phyloP scores from a whole-genome alignment of 2,888 invertebrate species.

The Cantharis lateralis region DNA sequence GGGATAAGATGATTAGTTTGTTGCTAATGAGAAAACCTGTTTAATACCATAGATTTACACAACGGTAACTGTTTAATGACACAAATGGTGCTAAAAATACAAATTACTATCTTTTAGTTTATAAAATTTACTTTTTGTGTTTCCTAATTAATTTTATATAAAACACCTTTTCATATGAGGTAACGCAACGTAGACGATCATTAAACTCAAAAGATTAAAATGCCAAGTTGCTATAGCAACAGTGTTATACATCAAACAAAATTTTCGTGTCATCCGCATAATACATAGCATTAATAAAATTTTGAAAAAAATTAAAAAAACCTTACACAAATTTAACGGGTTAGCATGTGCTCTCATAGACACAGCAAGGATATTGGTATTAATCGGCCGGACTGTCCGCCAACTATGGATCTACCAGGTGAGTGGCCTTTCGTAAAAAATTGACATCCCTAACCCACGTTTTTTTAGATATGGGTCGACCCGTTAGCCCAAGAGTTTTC shows the following conservation, averaged over 20 bases:
- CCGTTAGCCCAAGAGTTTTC: background rate
- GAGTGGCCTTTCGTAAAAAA: background rate
- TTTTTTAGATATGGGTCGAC: background rate
- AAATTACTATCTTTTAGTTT: constrained; percentile 11
- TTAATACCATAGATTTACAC: constrained; percentile 11
- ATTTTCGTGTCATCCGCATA: background rate
- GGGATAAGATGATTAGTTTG: constrained; percentile 23
- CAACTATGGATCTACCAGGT: background rate
- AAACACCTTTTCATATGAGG: background rate
- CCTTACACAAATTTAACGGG: background rate
- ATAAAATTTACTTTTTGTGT: background rate
- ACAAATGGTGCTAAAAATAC: constrained; percentile 12
- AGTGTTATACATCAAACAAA: constrained; percentile 1
- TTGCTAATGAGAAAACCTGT: constrained; percentile 26
- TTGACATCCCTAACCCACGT: background rate
- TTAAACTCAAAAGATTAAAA: background rate
- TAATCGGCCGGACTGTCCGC: background rate
- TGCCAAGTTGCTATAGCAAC: background rate
- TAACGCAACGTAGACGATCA: background rate
- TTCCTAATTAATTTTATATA: background rate
- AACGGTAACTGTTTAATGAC: constrained; percentile 22
- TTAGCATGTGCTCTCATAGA: background rate
- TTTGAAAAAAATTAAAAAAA: background rate
- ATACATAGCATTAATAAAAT: background rate
- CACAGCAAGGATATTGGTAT: background rate